A percentile compares a stretch with the other conserved stretches of the same genome.
Evolutionary conservation across 2,113 vertebrate genomes (phyloP).

Genomic region (Pantherophis guttatus): DNA sequence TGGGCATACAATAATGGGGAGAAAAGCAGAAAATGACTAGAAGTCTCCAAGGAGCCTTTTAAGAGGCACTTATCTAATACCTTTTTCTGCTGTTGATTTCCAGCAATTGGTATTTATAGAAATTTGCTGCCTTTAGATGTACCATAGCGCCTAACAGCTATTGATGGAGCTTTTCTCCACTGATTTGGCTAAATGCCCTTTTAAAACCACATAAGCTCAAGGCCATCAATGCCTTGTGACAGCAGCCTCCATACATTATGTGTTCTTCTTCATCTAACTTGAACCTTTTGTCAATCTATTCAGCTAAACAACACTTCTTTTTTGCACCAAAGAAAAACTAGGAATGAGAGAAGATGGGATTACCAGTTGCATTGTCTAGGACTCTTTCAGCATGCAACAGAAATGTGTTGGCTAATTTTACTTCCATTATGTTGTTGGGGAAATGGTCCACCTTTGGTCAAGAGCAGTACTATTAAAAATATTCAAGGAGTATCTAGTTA

Average conservation of each 20-base stretch:
- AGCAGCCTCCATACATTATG: background rate
- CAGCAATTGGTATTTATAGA: background rate
- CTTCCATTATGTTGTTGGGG: background rate
- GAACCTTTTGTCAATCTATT: background rate
- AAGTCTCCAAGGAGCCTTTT: background rate
- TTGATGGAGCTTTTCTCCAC: background rate
- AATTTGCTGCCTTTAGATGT: background rate
- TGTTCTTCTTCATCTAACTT: background rate
- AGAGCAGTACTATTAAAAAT: background rate
- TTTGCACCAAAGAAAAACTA: background rate
- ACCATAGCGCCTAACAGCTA: background rate
- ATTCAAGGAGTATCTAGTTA: background rate
- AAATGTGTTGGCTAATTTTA: background rate
- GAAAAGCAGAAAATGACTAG: background rate
- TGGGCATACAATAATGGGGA: background rate
- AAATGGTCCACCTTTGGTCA: background rate
- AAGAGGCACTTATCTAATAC: background rate
- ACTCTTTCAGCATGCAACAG: background rate
- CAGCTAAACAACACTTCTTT: too few species aligned
- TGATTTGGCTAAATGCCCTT: background rate
- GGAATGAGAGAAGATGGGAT: background rate
- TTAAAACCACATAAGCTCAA: background rate
- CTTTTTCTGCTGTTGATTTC: background rate
- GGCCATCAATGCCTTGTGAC: background rate
- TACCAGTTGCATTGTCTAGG: background rate